Percentiles rank a stretch among this genome's conserved stretches.
Conservation (phyloP, 1,140 invertebrate species). For the Neodiprion lecontei region DNA sequence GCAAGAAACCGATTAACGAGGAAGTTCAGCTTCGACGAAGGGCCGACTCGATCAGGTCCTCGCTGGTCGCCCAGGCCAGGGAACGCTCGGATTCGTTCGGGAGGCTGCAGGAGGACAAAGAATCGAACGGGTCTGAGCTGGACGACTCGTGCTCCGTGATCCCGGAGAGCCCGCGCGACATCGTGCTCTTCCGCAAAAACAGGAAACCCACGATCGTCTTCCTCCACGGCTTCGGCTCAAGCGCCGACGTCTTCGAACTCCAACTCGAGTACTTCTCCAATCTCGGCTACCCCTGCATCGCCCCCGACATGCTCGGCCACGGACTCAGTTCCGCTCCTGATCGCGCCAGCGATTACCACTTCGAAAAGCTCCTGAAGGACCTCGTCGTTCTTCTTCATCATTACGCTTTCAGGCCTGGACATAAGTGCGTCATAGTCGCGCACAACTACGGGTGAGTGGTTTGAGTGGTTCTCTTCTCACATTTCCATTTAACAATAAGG, state of each 20-base stretch:
- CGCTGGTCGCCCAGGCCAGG: constrained; percentile 29
- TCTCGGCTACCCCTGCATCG: constrained; percentile 72
- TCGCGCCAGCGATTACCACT: constrained; percentile 67
- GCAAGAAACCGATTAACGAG: constrained; percentile 22
- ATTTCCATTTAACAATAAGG: neutral
- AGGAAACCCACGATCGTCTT: constrained; percentile 71
- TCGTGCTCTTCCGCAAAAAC: constrained; percentile 40
- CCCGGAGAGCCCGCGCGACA: constrained; percentile 22
- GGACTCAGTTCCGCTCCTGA: constrained; percentile 72
- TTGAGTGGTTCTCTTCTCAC: constrained; percentile 34
- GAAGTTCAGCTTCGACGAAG: constrained; percentile 29
- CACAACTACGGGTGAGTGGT: constrained; percentile 59
- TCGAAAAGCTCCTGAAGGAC: constrained; percentile 70
- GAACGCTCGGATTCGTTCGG: constrained; percentile 30
- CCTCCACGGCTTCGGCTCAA: constrained; percentile 77
- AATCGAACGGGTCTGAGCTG: neutral
- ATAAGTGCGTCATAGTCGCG: constrained; percentile 56
- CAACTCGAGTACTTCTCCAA: constrained; percentile 70
- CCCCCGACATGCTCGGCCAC: constrained; percentile 77
- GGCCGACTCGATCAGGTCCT: constrained; percentile 20
- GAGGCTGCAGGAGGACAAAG: constrained; percentile 12
- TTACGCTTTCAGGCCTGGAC: constrained; percentile 59
- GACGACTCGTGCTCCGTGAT: neutral
- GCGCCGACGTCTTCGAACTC: constrained; percentile 71
- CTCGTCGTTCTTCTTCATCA: constrained; percentile 69